A percentile compares a stretch with the other conserved stretches of the same genome.
These are phyloP conservation scores for Apodemia mormo DNA, from an alignment of 2,888 invertebrate species.

Conservation along the genomic window DNA sequence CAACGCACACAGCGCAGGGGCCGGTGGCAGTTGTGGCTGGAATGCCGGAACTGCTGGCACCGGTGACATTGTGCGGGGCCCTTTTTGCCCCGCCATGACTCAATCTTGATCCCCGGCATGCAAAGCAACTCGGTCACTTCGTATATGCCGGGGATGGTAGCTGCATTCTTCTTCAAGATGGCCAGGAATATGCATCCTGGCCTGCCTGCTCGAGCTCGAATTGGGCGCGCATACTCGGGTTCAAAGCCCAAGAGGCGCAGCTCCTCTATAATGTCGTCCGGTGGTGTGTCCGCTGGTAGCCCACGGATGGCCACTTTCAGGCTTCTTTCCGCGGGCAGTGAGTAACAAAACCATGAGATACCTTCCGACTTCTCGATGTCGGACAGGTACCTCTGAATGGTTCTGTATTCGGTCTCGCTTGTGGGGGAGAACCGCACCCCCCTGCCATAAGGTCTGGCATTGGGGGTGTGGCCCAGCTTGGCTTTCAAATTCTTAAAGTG, in stretches of 20 bases:
- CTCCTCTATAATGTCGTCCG: constrained; percentile 19
- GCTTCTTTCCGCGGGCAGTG: background rate
- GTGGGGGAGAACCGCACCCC: background rate
- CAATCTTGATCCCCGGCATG: constrained; percentile 28
- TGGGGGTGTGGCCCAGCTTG: background rate
- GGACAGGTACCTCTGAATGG: background rate
- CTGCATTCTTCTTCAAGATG: background rate
- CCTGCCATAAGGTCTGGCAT: background rate
- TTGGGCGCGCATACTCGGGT: constrained; percentile 21
- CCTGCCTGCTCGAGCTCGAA: background rate
- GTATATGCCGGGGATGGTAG: background rate
- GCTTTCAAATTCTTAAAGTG: background rate
- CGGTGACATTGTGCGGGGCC: constrained; percentile 28
- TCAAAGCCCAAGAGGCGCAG: constrained; percentile 22
- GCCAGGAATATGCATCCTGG: background rate
- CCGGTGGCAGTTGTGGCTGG: too few species aligned
- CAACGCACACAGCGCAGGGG: constrained; percentile 22
- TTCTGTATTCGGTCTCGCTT: background rate
- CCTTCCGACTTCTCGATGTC: background rate
- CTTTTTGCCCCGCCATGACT: constrained; percentile 23
- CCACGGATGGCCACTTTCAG: constrained; percentile 35
- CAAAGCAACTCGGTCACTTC: constrained; percentile 2
- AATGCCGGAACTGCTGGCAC: constrained; percentile 28
- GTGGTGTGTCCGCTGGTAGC: constrained; percentile 31
- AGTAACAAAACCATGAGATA: constrained; percentile 5